These are phyloP conservation scores for Monoplex corrugatus DNA, from an alignment of 2,888 invertebrate genomes.

Conservation along the genomic window DNA sequence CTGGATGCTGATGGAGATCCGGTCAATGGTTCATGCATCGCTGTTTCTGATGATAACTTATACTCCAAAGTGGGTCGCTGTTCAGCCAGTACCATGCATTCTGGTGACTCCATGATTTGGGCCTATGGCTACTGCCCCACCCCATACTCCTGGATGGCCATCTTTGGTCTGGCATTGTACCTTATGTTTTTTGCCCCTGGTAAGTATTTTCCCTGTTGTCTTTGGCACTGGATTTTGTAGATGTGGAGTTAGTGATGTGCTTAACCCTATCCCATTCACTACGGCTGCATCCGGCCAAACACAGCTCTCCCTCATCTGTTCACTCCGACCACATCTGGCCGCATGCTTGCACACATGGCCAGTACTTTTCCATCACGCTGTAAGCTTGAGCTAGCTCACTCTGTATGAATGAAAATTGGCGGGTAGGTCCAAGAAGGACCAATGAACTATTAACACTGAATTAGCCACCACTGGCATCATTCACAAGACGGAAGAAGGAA, in stretches of 20 bases:
- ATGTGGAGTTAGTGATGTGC: no score
- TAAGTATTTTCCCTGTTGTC: no score
- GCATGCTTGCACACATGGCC: background rate
- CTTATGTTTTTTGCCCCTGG: constrained; percentile 83
- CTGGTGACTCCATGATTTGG: constrained; percentile 65
- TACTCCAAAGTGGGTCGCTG: constrained; percentile 68
- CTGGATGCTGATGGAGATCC: constrained; percentile 62
- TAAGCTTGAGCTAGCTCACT: no score
- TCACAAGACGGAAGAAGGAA: no score
- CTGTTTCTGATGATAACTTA: constrained; percentile 60
- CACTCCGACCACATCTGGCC: background rate
- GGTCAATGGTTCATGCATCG: constrained; percentile 79
- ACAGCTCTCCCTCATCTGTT: background rate
- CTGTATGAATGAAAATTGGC: no score
- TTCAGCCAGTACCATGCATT: constrained; percentile 63
- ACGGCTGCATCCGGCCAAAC: no score
- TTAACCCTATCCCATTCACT: no score
- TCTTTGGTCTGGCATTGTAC: constrained; percentile 82
- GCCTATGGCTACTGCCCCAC: constrained; percentile 82
- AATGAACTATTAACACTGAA: no score
- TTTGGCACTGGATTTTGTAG: no score
- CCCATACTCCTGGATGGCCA: constrained; percentile 81
- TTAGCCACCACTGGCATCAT: no score
- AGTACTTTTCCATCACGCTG: no score
- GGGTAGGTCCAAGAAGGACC: no score